These are phyloP conservation scores for Trachelus stipa DNA, from an alignment of 2,888 invertebrate species.

Conservation along the genomic window DNA sequence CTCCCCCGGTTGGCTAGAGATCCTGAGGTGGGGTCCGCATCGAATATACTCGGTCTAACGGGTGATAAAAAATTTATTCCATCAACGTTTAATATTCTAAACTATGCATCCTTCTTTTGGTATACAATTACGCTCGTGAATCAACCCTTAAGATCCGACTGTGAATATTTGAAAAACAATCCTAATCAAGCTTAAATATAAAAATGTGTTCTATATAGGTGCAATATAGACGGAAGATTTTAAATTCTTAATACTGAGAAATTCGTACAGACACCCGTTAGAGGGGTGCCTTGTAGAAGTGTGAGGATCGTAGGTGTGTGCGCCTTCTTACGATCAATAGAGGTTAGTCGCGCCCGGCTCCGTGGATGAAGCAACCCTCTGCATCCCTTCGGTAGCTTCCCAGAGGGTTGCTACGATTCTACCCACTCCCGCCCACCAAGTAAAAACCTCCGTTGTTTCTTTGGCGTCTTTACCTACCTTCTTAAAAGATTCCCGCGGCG, in stretches of 20 bases:
- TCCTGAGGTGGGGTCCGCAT: not conserved
- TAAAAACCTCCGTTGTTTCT: conserved; percentile 22
- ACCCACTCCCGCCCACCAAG: conserved; percentile 44
- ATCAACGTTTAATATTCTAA: not conserved
- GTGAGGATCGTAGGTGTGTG: conserved; percentile 56
- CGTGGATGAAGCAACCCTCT: conserved; percentile 48
- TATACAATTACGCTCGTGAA: not conserved
- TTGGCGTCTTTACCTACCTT: conserved; percentile 24
- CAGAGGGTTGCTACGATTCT: not conserved
- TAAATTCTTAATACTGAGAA: not conserved
- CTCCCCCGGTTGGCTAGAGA: conserved; percentile 20
- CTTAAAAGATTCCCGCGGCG: conserved; percentile 19
- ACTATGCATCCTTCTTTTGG: not conserved
- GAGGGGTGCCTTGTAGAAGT: conserved; percentile 35
- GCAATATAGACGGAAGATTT: not conserved
- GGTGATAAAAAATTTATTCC: not conserved
- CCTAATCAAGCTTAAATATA: not conserved
- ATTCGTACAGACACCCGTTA: not conserved
- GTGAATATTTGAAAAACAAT: not conserved
- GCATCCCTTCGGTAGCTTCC: not conserved
- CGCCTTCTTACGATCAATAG: conserved; percentile 61
- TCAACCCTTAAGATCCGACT: not conserved
- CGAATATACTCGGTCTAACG: not conserved
- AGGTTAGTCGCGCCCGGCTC: conserved; percentile 62
- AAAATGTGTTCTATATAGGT: not conserved